Evolutionary conservation across 2,797 vertebrate species (phyloP).

Genomic region (Mastacembelus armatus): DNA sequence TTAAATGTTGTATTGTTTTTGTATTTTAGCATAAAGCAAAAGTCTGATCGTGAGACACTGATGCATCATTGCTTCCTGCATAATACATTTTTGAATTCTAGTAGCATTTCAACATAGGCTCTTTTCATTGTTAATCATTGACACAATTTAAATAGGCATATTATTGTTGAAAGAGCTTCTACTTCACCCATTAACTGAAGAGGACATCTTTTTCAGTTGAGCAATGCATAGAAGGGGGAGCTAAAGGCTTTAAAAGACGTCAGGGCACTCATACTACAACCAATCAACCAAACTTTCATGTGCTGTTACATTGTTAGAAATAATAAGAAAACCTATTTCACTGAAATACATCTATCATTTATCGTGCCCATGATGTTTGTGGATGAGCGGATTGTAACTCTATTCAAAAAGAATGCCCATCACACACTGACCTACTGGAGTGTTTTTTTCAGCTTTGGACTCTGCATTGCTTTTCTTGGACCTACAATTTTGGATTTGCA

Average conservation of each 20-base stretch:
- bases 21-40: too few species aligned
- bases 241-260: constrained; percentile 67
- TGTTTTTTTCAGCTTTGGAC: constrained; percentile 97
- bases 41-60: constrained; percentile 5
- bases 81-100: constrained; percentile 43
- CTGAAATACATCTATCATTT: constrained; percentile 9
- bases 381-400: constrained; percentile 87
- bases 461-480: constrained; percentile 96
- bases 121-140: constrained; percentile 78
- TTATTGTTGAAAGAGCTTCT: constrained; percentile 59
- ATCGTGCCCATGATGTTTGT: constrained; percentile 83
- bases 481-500: constrained; percentile 96
- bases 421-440: constrained; percentile 98
- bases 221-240: constrained; percentile 56
- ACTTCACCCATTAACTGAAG: constrained; percentile 82
- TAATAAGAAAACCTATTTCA: background rate
- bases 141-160: constrained; percentile 63
- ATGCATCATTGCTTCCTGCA: constrained; percentile 37
- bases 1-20: too few species aligned
- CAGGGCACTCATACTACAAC: constrained; percentile 10
- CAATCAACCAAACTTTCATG: constrained; percentile 5
- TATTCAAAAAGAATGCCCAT: constrained; percentile 92
- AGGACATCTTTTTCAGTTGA: constrained; percentile 68
- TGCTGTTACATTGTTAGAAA: background rate
- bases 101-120: constrained; percentile 63